A percentile compares a stretch with the other conserved stretches of the same genome.
Conservation (phyloP, 2,888 invertebrate species). For the Metellina segmentata region DNA sequence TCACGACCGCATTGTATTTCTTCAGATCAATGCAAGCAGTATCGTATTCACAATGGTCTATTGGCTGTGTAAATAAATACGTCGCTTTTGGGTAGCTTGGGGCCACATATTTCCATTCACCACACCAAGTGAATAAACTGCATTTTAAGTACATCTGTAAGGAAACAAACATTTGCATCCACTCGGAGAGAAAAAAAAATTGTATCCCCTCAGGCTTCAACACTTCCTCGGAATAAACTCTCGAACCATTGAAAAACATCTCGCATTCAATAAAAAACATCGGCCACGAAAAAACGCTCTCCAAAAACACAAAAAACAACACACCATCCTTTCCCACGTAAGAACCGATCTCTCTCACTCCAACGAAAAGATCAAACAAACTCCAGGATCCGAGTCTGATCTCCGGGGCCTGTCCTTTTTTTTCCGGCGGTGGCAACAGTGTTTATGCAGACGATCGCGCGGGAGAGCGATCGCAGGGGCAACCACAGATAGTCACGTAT, state of each 20-base stretch:
- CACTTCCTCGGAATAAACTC: neutral
- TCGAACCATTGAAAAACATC: too few relatives aligned
- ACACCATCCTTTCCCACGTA: neutral
- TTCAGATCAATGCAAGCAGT: too few relatives aligned
- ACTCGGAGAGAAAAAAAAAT: too few relatives aligned
- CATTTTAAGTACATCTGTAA: too few relatives aligned
- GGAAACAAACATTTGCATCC: too few relatives aligned
- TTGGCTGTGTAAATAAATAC: too few relatives aligned
- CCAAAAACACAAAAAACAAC: neutral
- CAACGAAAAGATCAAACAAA: neutral
- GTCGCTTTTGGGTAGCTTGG: too few relatives aligned
- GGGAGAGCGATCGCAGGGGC: neutral
- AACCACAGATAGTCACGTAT: slow-evolving; percentile 63
- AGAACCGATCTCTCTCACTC: neutral
- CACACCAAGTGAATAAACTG: too few relatives aligned
- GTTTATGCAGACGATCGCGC: slow-evolving; percentile 32
- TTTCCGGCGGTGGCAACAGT: slow-evolving; percentile 34
- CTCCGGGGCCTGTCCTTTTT: neutral
- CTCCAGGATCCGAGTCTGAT: neutral
- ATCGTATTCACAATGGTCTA: too few relatives aligned
- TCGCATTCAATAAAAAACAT: neutral
- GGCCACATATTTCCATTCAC: too few relatives aligned
- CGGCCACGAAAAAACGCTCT: neutral
- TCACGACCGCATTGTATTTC: too few relatives aligned
- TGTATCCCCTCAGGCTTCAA: neutral